Percentiles rank a stretch among this genome's conserved stretches.
phyloP scores from a whole-genome alignment of 2,797 vertebrate species.

The Typhlichthys subterraneus region DNA sequence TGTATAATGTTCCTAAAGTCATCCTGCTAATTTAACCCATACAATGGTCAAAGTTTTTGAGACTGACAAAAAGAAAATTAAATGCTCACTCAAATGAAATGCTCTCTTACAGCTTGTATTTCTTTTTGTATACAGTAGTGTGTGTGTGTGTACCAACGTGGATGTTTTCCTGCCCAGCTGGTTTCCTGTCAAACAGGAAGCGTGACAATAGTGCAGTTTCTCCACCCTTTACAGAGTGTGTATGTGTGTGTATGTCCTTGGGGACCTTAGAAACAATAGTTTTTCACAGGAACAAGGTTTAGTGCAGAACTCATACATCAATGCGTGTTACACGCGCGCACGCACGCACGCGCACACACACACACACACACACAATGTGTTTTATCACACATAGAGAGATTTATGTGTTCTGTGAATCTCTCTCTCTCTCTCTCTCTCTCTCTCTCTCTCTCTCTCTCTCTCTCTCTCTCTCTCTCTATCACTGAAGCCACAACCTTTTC shows the following conservation, averaged over 20 bases:
- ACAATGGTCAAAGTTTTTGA: no score
- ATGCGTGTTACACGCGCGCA: neutral
- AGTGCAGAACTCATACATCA: constrained; percentile 52
- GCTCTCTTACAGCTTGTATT: no score
- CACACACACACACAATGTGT: constrained; percentile 9
- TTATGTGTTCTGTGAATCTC: no score
- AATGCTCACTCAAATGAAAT: no score
- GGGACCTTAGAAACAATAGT: constrained; percentile 52
- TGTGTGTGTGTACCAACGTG: no score
- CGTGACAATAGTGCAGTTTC: no score
- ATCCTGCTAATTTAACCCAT: no score
- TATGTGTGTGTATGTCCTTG: constrained; percentile 20
- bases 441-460: constrained; percentile 33
- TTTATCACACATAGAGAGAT: no score
- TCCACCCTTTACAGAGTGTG: neutral
- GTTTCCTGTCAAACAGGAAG: neutral
- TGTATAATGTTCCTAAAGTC: no score
- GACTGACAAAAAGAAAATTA: no score
- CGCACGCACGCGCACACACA: constrained; percentile 10
- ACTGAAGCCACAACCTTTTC: neutral
- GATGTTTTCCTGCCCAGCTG: neutral
- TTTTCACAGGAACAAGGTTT: constrained; percentile 40
- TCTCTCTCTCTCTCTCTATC: constrained; percentile 12
- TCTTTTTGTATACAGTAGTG: no score
- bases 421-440: constrained; percentile 2